Conservation (phyloP, 2,888 invertebrate species). For the Acleris laterana region DNA sequence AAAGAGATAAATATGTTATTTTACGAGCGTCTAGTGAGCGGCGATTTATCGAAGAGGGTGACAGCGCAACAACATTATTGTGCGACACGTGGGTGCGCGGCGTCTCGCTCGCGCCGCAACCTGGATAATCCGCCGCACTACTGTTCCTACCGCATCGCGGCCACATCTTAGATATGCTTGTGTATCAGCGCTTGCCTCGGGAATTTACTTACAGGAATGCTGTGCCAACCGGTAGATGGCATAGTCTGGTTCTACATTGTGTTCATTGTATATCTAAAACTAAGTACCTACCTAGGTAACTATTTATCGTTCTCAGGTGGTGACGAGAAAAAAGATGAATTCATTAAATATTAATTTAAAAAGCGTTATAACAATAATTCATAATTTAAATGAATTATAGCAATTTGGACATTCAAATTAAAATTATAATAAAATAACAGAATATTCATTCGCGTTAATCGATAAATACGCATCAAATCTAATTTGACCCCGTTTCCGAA, state of each 20-base stretch:
- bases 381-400: no score
- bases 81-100: constrained; percentile 57
- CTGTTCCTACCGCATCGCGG: constrained; percentile 12
- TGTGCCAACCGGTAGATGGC: constrained; percentile 1
- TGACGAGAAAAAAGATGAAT: no score
- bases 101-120: constrained; percentile 53
- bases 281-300: no score
- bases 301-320: no score
- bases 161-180: constrained; percentile 8
- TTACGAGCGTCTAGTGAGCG: constrained; percentile 53
- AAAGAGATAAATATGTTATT: constrained; percentile 42
- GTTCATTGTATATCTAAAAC: no score
- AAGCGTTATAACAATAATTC: no score
- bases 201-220: constrained; percentile 3
- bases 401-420: no score
- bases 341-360: no score
- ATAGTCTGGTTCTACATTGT: not conserved
- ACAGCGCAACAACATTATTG: constrained; percentile 62
- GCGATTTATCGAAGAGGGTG: constrained; percentile 57
- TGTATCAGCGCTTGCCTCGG: constrained; percentile 1
- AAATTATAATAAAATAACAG: no score
- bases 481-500: no score
- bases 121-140: constrained; percentile 20
- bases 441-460: no score
- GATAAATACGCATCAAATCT: no score